A percentile compares a stretch with the other conserved stretches of the same genome.
Evolutionary conservation across 1,140 invertebrate genomes (phyloP).

Genomic region (Monochamus saltuarius): DNA sequence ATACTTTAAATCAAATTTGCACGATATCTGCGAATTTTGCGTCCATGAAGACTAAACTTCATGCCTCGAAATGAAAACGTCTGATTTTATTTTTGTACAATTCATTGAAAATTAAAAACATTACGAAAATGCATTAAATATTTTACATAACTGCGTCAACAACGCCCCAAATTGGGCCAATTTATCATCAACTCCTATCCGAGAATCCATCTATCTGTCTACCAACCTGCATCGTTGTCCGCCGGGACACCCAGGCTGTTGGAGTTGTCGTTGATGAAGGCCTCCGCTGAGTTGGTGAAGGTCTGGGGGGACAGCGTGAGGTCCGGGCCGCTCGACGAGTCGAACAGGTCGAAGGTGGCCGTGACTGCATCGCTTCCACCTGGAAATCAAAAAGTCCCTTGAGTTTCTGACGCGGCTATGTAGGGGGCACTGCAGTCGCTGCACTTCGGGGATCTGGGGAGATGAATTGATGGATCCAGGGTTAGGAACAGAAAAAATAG

Average conservation of each 20-base stretch:
- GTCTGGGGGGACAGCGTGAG: constrained; percentile 69
- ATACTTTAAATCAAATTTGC: no score
- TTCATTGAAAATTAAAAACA: no score
- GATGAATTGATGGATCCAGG: neutral
- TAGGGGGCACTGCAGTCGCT: no score
- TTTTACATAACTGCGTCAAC: no score
- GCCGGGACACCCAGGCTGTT: constrained; percentile 60
- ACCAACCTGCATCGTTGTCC: constrained; percentile 50
- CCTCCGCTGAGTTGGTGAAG: constrained; percentile 66
- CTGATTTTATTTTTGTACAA: no score
- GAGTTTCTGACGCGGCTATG: neutral
- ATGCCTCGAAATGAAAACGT: no score
- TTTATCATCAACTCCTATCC: no score
- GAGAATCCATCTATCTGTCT: neutral
- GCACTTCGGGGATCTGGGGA: neutral
- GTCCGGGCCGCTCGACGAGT: constrained; percentile 69
- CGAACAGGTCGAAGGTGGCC: constrained; percentile 69
- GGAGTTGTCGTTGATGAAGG: constrained; percentile 70
- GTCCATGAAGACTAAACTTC: no score
- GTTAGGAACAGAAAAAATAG: no score
- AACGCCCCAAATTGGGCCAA: no score
- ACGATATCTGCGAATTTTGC: no score
- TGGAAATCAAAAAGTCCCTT: constrained; percentile 33
- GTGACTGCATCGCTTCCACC: constrained; percentile 53
- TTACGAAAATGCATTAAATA: no score